These are phyloP conservation scores for Dryas iulia DNA, from an alignment of 1,140 invertebrate genomes.

Conservation along the genomic window DNA sequence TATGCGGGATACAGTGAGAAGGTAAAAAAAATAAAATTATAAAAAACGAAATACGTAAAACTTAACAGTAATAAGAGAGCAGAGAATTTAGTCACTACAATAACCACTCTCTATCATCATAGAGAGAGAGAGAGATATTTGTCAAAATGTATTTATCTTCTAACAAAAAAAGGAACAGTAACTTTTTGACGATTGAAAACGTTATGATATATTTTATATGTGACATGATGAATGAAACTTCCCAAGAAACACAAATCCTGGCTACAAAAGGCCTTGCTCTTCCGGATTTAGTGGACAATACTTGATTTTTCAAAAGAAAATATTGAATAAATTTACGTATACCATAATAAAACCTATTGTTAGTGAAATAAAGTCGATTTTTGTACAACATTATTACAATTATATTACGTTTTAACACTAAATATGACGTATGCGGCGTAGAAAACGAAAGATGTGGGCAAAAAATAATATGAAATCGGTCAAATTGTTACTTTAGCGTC, in stretches of 20 bases:
- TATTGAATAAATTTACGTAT: not conserved
- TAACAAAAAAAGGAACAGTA: not conserved
- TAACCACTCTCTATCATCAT: too few relatives aligned
- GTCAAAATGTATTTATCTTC: too few relatives aligned
- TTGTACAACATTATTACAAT: not conserved
- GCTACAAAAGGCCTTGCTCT: conserved; percentile 6
- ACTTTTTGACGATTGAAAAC: not conserved
- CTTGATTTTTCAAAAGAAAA: not conserved
- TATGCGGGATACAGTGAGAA: too few relatives aligned
- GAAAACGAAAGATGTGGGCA: not conserved
- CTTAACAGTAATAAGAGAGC: too few relatives aligned
- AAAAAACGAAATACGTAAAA: too few relatives aligned
- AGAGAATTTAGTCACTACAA: too few relatives aligned
- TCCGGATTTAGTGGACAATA: conserved; percentile 15
- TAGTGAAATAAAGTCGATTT: not conserved
- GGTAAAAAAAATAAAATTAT: too few relatives aligned
- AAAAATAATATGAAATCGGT: conserved; percentile 13
- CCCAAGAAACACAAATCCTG: conserved; percentile 8
- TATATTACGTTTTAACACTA: not conserved
- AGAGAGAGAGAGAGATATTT: too few relatives aligned
- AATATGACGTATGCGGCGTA: conserved; percentile 3
- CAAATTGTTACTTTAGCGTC: conserved; percentile 17
- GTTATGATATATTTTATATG: conserved; percentile 8
- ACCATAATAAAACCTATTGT: not conserved
- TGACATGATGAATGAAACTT: conserved; percentile 8